Evolutionary conservation across 2,113 vertebrate genomes (phyloP), one percentile per base, ranked within the genome.

Genomic region (Catagonus wagneri): DNA sequence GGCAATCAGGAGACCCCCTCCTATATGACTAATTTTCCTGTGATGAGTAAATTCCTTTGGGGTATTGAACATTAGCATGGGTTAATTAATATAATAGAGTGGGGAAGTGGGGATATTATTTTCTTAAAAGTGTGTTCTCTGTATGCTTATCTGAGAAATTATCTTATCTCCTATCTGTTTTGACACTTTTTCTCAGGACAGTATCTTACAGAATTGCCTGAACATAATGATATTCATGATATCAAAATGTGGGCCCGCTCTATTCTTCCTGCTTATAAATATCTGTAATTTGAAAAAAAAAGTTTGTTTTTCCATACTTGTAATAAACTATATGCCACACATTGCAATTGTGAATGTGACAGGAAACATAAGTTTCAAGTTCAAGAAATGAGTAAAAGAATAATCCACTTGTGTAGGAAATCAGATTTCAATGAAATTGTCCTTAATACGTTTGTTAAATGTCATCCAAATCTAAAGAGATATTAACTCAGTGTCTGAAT

Each of bases 361-460:
- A 71, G 36, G 25, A 14, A 96, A 76, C 4, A 71, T 52, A 34
- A 95, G 50, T 95, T 94, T 91, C 69, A 32, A 81, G 93, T 61
- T 86, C 60, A 78, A 78, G 29, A 98, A 92, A 85, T 0, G 54
- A 98, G 92, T 89, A 89, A 94, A 95, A 95, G 36, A 98, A 94
- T 87, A 97, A 97, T 88, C 50, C 1, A 81, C 92, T 97, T 97
- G 66, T 90, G 27, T 96, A 92, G 50, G 20, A 96, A 98, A 97
- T 90, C 72, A 97, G 79, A 93, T 90, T 98, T 96, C 97, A 97
- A 97, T 96, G 75, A 98, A 97, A 96, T 97, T 96, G 25, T 71
- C 95, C 97, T 98, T 98, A 98, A 97, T 98, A 98, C 97, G 98
- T 97, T 97, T 96, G 65, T 85, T 96, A 95, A 97, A 96, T 97